Base-by-base conservation (phyloP, 2,113 vertebrate species). In the Dasypus novemcinctus region DNA sequence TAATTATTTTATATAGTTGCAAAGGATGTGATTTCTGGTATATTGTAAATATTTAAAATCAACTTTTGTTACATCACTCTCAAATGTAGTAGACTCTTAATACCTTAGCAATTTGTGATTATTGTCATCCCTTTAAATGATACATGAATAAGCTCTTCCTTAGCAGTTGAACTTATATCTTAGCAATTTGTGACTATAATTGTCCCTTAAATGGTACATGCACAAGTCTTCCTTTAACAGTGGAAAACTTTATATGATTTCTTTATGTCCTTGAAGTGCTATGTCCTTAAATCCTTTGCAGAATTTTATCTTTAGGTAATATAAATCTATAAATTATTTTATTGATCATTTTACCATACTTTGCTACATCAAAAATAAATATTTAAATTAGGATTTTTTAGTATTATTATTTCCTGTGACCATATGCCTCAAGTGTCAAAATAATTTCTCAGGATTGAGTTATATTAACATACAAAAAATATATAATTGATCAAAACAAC, bases 41-140 rank as follows among this genome's bases (percentile, higher is more conserved):
- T 85, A 87, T 61, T 85, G 7, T 95, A 78, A 93, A 86, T 95
- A 81, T 91, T 91, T 94, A 72, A 96, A 91, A 41, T 68, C 52
- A 71, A 87, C 29, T 72, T n/a, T n/a, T n/a, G 12, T 93, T 61
- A 15, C 13, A 52, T 61, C 66, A 52, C 52, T 84, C 93, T 80
- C 18, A 63, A 95, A 85, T 31, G 17, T 15, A 79, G 85, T 91
- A 66, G 54, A 84, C 13, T 80, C 52, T 66, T 93, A 95, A 90
- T 66, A 72, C 33, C 82, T 64, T 76, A 36, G 52, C 59, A 66
- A 66, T 88, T 85, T 64, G 72, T 95, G 76, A 91, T 33, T 33
- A 52, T 36, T n/a, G 63, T 81, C 15, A 5, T 82, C 64, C 21
- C 57, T 95, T 93, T 81, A 79, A 92, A 84, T 81, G 82, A 92